Evolutionary conservation across 2,797 vertebrate species (phyloP).

Genomic region (Acrocephalus scirpaceus): DNA sequence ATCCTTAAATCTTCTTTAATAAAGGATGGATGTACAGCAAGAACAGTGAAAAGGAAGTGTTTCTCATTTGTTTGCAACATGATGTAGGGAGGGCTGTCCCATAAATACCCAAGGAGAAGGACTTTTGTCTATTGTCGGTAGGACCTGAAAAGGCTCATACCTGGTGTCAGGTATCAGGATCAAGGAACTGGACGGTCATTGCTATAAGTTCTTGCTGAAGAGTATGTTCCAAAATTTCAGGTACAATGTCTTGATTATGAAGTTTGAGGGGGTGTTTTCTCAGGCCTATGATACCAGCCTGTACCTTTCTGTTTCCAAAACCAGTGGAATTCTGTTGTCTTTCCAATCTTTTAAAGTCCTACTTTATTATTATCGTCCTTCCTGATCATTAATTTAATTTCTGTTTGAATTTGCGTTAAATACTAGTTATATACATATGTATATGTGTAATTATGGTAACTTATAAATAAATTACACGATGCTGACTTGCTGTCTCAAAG

Average conservation of each 20-base stretch:
- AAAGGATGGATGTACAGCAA: background rate
- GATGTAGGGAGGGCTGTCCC: background rate
- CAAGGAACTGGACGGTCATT: background rate
- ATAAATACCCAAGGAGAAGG: background rate
- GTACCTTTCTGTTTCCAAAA: background rate
- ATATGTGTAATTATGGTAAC: background rate
- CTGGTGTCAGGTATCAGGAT: background rate
- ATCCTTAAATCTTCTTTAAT: background rate
- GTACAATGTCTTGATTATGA: background rate
- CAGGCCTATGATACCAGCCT: background rate
- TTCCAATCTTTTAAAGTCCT: background rate
- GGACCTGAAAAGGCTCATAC: background rate
- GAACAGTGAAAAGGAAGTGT: background rate
- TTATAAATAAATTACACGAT: background rate
- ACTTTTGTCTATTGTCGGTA: fast-evolving
- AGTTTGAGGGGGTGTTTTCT: background rate
- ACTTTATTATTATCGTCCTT: background rate
- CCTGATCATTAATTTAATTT: background rate
- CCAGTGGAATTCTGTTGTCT: background rate
- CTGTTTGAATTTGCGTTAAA: background rate
- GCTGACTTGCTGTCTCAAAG: background rate
- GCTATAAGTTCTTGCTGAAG: background rate
- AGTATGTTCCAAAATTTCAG: background rate
- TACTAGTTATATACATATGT: background rate
- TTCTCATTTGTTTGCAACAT: background rate